These are phyloP conservation scores for Prenolepis imparis DNA, from an alignment of 2,888 invertebrate genomes.

Conservation along the genomic window DNA sequence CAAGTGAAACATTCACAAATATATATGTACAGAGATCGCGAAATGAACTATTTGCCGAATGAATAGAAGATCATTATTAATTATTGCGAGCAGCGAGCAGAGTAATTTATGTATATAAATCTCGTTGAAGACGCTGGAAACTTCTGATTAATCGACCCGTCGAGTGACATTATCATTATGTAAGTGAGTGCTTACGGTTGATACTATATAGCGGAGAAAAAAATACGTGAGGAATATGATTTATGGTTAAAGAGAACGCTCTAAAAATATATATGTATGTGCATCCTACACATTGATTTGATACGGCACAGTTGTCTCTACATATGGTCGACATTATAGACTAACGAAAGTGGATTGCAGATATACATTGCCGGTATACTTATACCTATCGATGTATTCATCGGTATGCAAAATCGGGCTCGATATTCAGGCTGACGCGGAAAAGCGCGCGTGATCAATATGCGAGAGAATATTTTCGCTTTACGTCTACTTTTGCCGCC, in stretches of 20 bases:
- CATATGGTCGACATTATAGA: background rate
- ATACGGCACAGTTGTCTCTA: background rate
- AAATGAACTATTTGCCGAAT: background rate
- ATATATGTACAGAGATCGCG: background rate
- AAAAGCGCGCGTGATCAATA: constrained; percentile 50
- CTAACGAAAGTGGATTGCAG: background rate
- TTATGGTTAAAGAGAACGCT: constrained; percentile 2
- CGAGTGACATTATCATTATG: background rate
- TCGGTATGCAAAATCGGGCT: constrained; percentile 47
- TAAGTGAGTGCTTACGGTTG: background rate
- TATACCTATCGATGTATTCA: constrained; percentile 29
- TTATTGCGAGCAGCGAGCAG: background rate
- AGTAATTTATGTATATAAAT: background rate
- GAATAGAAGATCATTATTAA: background rate
- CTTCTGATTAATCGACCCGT: constrained; percentile 14
- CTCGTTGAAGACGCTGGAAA: background rate
- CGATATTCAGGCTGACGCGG: constrained; percentile 42
- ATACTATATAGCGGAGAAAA: background rate
- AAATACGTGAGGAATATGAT: background rate
- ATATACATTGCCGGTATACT: background rate
- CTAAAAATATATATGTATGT: background rate
- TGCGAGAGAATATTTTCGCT: constrained; percentile 48
- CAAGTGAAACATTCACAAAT: background rate
- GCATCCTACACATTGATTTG: constrained; percentile 15
- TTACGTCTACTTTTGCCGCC: constrained; percentile 50